Base-by-base conservation (phyloP, 35 echinoderm and acorn worm species). In the Antedon bifida region DNA sequence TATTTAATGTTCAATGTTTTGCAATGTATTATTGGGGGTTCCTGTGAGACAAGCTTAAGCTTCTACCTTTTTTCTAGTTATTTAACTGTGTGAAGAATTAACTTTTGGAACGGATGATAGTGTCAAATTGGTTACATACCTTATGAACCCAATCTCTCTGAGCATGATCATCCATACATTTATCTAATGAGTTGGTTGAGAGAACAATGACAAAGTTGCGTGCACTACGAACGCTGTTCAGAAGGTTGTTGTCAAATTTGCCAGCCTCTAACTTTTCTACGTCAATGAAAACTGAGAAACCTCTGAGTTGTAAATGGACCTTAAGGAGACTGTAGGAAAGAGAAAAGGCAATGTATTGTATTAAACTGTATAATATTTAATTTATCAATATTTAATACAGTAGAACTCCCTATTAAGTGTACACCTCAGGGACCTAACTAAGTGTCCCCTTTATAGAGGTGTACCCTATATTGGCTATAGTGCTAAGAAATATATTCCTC, bases 181-280 rank as follows among this genome's bases (percentile, higher is more conserved):
- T 87, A 32, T 99, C 95, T 29, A 99, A 77, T 30, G 90, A 78
- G 5, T 80, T 80, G 32, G 86, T 56, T 19, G 95, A 99, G 3
- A 99, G 85, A 26, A 99, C 95, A 73, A 99, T 34, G 30, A 92
- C 88, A 88, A 97, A 97, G 74, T 91, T 99, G 30, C 88, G 85
- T 11, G 95, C 95, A 90, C 89, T 92, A 26, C 83, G 77, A 19
- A 99, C 88, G 76, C 95, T 99, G 82, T 84, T 92, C 14, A 99
- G 82, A 0, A 99, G 90, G 77, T 99, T 99, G 83, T 99, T 99
- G 91, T 99, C 95, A 93, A 99, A 99, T 45, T 99, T 99, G 28
- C 95, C 95, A 7, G 95, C 95, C 80, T 99, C 95, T 26, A 99
- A 83, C 44, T 99, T 99, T 86, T 99, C 95, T 19, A 99, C 95